Evolutionary conservation across 2,888 invertebrate genomes (phyloP), one percentile per base, ranked within the genome.

Genomic region (Lasioglossum malachurum): DNA sequence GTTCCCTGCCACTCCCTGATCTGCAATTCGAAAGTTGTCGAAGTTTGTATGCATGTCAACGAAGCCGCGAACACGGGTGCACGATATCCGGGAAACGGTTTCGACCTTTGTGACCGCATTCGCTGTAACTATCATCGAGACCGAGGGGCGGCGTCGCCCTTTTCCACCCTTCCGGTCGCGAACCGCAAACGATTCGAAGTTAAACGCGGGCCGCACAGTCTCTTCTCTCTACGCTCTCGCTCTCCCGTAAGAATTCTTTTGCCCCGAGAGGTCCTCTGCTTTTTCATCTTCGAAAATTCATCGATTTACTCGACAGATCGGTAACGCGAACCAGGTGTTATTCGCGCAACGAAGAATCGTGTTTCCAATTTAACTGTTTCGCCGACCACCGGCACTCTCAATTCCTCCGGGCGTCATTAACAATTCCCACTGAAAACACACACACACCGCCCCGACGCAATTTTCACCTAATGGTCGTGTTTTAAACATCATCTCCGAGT

Each of bases 11-110:
- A n/a, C 49, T 27, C 35, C 64, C 57, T 69, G 83, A 89, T 84
- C 80, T 78, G 76, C 80, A 87, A 85, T 87, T 83, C 82, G 76
- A 87, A 89, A 89, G 75, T 88, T 87, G 72, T 41, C 69, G 41
- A 86, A 89, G 87, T 89, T 89, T 83, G 84, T 80, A 82, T 80
- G 89, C 87, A 71, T 81, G 86, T 82, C 86, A 80, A 83, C 88
- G 82, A 78, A 75, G 77, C 76, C 79, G 46, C 75, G 76, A 74
- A 77, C 78, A 78, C 77, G 78, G 69, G 27, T 57, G 44, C 75
- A 64, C 46, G 73, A 78, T 80, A 76, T 49, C 80, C 86, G 80
- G 74, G 86, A 19, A 87, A 80, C 75, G 80, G 74, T 80, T 80
- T 53, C n/a, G 78, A 80, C 38, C 69, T 69, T 69, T 38, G 69